Percentiles rank a stretch among this genome's conserved stretches.
These are phyloP conservation scores for Uria lomvia DNA, from an alignment of 2,113 vertebrate genomes.

Conservation along the genomic window DNA sequence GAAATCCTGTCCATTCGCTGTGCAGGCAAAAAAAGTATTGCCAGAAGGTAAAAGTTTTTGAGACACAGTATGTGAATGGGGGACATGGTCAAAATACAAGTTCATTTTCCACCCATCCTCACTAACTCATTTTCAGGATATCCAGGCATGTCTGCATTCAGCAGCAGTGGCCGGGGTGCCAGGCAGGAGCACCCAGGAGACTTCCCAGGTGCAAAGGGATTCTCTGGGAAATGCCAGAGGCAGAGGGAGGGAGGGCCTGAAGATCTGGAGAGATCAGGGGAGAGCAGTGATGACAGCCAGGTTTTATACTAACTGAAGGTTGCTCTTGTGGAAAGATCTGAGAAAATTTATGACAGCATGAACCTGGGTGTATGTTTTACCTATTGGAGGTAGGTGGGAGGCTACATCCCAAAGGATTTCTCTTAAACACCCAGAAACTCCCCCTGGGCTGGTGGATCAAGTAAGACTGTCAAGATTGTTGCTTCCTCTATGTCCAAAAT, in stretches of 20 bases:
- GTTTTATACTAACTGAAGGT: not conserved
- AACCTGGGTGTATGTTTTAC: not conserved
- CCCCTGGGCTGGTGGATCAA: not conserved
- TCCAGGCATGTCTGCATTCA: accelerated
- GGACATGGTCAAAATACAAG: not conserved
- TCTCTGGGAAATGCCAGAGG: not conserved
- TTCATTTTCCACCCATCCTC: not conserved
- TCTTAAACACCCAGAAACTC: not conserved
- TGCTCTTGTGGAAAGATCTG: not conserved
- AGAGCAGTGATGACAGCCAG: not conserved
- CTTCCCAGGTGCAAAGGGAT: not conserved
- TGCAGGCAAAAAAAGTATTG: not conserved
- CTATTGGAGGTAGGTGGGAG: not conserved
- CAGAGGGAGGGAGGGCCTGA: not conserved
- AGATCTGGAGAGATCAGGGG: accelerated
- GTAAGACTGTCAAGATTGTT: not conserved
- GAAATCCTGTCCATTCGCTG: not conserved
- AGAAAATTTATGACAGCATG: not conserved
- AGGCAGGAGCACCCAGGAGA: not conserved
- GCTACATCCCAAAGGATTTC: not conserved
- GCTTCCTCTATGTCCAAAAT: not conserved
- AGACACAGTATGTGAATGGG: not conserved
- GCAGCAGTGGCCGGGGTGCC: accelerated
- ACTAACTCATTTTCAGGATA: not conserved
- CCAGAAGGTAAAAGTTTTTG: not conserved